A percentile compares a stretch with the other conserved stretches of the same genome.
Conservation (phyloP, 2,113 vertebrate genomes). For the Nettapus auritus region DNA sequence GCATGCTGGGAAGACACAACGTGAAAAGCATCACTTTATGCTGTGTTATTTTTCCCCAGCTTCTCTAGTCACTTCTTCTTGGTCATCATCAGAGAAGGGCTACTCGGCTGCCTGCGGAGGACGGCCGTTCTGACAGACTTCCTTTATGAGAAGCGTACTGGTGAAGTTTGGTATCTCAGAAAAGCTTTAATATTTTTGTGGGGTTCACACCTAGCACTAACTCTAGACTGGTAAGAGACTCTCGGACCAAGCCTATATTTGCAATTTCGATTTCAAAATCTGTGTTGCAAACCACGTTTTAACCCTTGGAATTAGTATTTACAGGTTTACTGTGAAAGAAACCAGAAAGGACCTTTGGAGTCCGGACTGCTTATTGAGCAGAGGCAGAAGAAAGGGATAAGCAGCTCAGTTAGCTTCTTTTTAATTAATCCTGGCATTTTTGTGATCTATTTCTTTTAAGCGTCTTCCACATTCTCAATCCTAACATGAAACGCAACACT, state of each 20-base stretch:
- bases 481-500: not conserved
- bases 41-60: not conserved
- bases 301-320: not conserved
- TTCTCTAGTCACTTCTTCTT: not conserved
- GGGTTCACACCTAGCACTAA: not conserved
- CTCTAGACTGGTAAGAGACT: not conserved
- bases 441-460: not conserved
- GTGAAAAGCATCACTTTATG: not conserved
- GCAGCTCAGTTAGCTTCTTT: not conserved
- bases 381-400: not conserved
- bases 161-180: not conserved
- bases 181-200: not conserved
- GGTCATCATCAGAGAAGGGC: not conserved
- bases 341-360: not conserved
- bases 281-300: not conserved
- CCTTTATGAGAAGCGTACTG: not conserved
- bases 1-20: not conserved
- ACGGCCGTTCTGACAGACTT: not conserved
- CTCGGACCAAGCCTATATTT: not conserved
- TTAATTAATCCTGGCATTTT: not conserved
- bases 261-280: not conserved
- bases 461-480: not conserved
- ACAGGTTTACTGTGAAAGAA: not conserved
- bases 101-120: not conserved
- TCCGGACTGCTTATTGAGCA: not conserved